Evolutionary conservation across 1,140 invertebrate genomes (phyloP), one percentile per base, ranked within the genome.

Genomic region (Campodea augens): DNA sequence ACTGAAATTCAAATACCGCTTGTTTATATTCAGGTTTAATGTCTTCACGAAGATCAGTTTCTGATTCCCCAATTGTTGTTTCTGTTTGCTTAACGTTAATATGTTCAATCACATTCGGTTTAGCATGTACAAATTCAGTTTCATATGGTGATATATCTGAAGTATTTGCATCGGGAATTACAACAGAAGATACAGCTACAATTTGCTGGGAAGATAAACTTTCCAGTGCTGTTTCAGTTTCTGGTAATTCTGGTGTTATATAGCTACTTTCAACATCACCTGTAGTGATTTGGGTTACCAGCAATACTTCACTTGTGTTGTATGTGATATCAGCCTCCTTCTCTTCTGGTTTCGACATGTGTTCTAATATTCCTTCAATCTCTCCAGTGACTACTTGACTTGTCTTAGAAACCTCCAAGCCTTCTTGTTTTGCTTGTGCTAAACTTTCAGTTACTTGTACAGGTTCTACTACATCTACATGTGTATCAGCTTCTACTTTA

Each of bases 101-200:
- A 21, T 44, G 46, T 1, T 47, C 47, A 21, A 49, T 51, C 25
- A 46, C 44, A 13, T 61, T 57, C 7, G 56, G 54, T 44, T 61
- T 62, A 0, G 69, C 65, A 49, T 55, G 59, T 22, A 55, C 52
- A 46, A 61, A 55, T 43, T 54, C 43, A 2, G 58, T 55, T 42
- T 54, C 52, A 44, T 60, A 53, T 22, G 55, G 24, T 29, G 47
- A 50, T 5, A 70, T 49, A 23, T 65, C 56, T 19, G 50, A 58
- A 44, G 66, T 47, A 36, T 53, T 57, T 4, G 56, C 52, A 41
- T 64, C 57, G 25, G 64, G 56, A 22, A 60, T 20, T 42, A 70
- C 52, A 60, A 72, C 67, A 40, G 64, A 64, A 50, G 63, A 69
- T 0, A 64, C 59, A 2, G 72, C 70, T 25, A 74, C 64, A 39